These are phyloP conservation scores for Chironex yamaguchii DNA, from an alignment of 30 jellyfish, hydroid and myxozoan genomes.

Conservation along the genomic window DNA sequence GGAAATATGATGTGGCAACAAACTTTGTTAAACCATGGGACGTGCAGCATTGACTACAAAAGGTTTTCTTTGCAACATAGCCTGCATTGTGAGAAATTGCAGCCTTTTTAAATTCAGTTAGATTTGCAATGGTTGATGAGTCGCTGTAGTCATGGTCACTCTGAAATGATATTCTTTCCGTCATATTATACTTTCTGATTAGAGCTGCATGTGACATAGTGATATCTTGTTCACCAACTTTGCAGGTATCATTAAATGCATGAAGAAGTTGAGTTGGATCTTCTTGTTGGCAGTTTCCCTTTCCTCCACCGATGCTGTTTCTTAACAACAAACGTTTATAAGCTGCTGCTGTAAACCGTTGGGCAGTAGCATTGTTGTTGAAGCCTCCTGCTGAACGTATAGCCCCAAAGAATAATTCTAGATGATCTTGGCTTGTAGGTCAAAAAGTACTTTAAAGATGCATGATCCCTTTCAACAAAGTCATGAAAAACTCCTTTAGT, in stretches of 20 bases:
- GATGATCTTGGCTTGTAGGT: constrained; percentile 76
- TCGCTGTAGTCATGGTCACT: constrained; percentile 41
- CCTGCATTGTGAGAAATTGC: not conserved
- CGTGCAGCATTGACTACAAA: constrained; percentile 1
- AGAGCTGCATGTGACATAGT: constrained; percentile 41
- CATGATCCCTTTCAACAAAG: constrained; percentile 28
- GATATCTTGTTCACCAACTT: not conserved
- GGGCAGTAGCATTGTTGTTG: constrained; percentile 77
- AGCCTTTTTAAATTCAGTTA: constrained; percentile 3
- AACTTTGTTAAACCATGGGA: constrained; percentile 8
- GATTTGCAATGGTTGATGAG: constrained; percentile 39
- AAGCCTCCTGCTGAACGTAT: constrained; percentile 59
- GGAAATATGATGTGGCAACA: constrained; percentile 19
- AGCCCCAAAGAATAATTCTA: constrained; percentile 72
- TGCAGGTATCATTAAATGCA: constrained; percentile 37
- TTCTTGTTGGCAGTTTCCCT: constrained; percentile 37
- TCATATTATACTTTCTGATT: constrained; percentile 34
- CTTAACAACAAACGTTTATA: constrained; percentile 43
- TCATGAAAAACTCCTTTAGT: constrained; percentile 47
- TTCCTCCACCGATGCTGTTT: constrained; percentile 43
- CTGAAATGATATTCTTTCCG: not conserved
- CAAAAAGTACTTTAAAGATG: constrained; percentile 47
- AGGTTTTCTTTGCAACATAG: too few species aligned
- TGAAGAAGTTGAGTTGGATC: constrained; percentile 67
- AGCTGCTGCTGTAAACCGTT: constrained; percentile 26